Evolutionary conservation across 2,888 invertebrate genomes (phyloP).

Genomic region (Leptogaster cylindrica): DNA sequence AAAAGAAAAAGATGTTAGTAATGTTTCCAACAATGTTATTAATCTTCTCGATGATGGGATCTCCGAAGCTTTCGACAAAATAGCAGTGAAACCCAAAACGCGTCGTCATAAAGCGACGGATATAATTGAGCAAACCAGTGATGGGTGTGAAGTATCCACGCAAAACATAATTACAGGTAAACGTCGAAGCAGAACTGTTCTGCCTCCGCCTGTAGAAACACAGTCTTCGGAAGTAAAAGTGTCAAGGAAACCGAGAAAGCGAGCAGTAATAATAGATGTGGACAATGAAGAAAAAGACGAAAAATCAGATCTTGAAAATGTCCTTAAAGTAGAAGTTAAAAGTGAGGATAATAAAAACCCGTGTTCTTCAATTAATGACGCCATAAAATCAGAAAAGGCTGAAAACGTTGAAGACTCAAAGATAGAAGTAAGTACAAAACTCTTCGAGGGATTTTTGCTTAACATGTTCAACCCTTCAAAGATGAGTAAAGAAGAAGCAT

Average conservation of each 20-base stretch:
- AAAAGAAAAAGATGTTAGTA: neutral
- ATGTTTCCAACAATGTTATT: neutral
- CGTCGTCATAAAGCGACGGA: constrained; percentile 39
- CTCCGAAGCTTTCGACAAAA: neutral
- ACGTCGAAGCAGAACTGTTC: constrained; percentile 50
- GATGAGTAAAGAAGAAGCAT: constrained; percentile 50
- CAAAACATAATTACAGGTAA: constrained; percentile 59
- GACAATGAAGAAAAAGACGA: neutral
- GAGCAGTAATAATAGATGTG: neutral
- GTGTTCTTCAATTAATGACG: constrained; percentile 46
- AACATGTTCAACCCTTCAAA: constrained; percentile 52
- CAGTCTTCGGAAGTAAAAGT: neutral
- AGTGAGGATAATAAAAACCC: constrained; percentile 48
- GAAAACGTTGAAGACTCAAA: constrained; percentile 12
- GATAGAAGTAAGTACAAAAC: constrained; percentile 48
- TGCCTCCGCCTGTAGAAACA: neutral
- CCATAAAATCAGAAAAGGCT: neutral
- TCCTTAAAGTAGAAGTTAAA: neutral
- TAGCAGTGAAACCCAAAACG: neutral
- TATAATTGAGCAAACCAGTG: constrained; percentile 45
- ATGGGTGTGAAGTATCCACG: constrained; percentile 57
- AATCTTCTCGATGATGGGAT: no score
- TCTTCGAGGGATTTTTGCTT: constrained; percentile 51
- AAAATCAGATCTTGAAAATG: neutral
- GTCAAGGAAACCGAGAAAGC: neutral